phyloP scores from a whole-genome alignment of 2,888 invertebrate genomes.

The Periphyllus acericola region DNA sequence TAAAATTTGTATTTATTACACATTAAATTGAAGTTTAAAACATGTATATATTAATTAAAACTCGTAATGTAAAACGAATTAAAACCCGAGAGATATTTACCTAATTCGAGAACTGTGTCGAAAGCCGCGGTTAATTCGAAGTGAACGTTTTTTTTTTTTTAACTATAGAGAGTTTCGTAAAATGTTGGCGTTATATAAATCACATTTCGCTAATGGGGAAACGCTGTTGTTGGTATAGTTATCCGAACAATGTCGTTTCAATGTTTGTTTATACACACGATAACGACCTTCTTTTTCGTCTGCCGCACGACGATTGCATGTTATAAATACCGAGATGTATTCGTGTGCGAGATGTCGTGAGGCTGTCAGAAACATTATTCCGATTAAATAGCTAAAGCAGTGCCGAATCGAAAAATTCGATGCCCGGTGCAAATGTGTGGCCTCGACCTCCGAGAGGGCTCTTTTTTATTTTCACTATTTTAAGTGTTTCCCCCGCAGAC shows the following conservation, averaged over 20 bases:
- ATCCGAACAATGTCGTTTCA: slow-evolving; percentile 18
- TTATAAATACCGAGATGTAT: neutral
- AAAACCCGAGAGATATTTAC: neutral
- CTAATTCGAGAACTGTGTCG: neutral
- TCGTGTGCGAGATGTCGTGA: neutral
- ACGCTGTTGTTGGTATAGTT: slow-evolving; percentile 24
- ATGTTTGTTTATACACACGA: slow-evolving; percentile 7
- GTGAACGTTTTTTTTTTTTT: neutral
- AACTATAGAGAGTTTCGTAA: neutral
- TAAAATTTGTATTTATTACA: too few species aligned
- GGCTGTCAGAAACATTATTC: neutral
- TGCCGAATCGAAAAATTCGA: neutral
- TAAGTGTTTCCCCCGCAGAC: too few species aligned
- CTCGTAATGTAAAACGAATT: neutral
- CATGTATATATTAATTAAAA: neutral
- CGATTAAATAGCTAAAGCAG: neutral
- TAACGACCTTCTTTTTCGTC: slow-evolving; percentile 26
- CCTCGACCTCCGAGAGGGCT: too few species aligned
- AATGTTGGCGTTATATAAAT: slow-evolving; percentile 19
- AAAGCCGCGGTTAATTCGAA: neutral
- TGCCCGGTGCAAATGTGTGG: too few species aligned
- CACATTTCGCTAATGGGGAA: slow-evolving; percentile 25
- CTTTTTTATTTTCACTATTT: too few species aligned
- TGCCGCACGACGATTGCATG: neutral
- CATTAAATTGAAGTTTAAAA: neutral